phyloP scores from a whole-genome alignment of 23 tunicate species.

The Ciona savignyi region DNA sequence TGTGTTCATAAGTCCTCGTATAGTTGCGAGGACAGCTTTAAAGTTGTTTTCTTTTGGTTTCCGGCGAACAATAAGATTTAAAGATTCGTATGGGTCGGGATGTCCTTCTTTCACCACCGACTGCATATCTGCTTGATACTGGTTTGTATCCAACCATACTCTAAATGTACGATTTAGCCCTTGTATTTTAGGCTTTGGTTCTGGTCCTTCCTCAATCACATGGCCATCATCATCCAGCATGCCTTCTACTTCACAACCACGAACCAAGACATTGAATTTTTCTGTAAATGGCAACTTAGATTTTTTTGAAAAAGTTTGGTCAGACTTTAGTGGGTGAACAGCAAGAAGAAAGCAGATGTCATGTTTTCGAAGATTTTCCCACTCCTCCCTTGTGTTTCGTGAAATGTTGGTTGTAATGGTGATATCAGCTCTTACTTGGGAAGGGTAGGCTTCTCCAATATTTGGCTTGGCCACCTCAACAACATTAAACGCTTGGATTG shows the following conservation, averaged over 20 bases:
- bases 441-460: conserved; percentile 84
- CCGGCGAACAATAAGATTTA: conserved; percentile 87
- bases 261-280: conserved; percentile 76
- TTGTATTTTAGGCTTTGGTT: conserved; percentile 75
- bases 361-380: conserved; percentile 97
- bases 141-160: conserved; percentile 97
- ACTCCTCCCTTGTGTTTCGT: conserved; percentile 46
- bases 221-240: conserved; percentile 95
- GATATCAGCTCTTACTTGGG: conserved; percentile 97
- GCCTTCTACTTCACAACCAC: conserved; percentile 99
- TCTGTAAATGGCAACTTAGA: conserved; percentile 56
- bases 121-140: conserved; percentile 96
- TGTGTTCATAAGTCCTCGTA: conserved; percentile 93
- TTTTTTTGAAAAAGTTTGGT: conserved; percentile 6
- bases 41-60: conserved; percentile 99
- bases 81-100: conserved; percentile 89
- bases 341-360: conserved; percentile 80
- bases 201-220: conserved; percentile 98
- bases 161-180: conserved; percentile 77
- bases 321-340: conserved; percentile 44
- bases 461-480: conserved; percentile 98
- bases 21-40: conserved; percentile 96
- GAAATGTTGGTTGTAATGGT: conserved; percentile 49
- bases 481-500: conserved; percentile 77
- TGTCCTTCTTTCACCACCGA: conserved; percentile 60